Evolutionary conservation across 1,140 invertebrate genomes (phyloP).

Genomic region (Tribolium madens): DNA sequence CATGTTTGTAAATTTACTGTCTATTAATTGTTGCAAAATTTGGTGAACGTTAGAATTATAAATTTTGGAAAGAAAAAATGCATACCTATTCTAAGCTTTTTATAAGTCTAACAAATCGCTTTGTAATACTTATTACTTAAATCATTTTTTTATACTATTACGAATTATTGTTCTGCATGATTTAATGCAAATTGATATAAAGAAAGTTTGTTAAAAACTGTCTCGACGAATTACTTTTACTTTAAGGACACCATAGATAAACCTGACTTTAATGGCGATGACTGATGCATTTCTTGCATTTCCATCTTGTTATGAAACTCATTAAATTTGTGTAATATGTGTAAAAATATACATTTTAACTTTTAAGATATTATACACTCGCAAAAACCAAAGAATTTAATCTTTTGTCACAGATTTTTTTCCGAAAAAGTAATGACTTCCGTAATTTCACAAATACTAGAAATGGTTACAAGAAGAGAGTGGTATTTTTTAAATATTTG

Average conservation of each 20-base stretch:
- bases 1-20: no score
- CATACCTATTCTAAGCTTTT: neutral
- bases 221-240: constrained; percentile 33
- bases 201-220: constrained; percentile 18
- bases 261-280: neutral
- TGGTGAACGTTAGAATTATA: neutral
- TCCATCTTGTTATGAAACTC: no score
- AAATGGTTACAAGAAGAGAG: no score
- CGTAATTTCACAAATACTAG: no score
- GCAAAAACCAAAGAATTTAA: no score
- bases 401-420: no score
- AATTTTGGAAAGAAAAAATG: neutral
- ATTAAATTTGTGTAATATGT: no score
- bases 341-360: no score
- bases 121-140: constrained; percentile 2
- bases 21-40: neutral
- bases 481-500: no score
- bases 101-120: constrained; percentile 9
- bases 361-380: no score
- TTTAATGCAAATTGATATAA: constrained; percentile 19
- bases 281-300: neutral
- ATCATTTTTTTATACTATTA: neutral
- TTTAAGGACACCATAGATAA: constrained; percentile 8
- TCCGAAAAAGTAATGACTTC: no score
- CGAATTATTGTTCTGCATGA: constrained; percentile 1